Evolutionary conservation across 2,797 vertebrate genomes (phyloP).

Genomic region (Hyperoplus lanceolatus): DNA sequence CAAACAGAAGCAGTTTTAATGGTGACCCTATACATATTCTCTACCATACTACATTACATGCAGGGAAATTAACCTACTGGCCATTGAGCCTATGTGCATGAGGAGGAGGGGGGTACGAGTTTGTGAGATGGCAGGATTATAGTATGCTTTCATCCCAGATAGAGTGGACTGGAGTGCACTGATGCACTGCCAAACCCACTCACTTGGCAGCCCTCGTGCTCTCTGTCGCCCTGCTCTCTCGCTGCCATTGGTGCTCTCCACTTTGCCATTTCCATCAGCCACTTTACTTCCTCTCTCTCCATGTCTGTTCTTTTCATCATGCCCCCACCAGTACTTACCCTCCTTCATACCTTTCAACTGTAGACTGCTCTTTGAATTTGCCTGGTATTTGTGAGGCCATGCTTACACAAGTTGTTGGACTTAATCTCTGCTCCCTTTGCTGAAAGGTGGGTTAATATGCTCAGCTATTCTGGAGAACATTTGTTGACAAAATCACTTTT

Average conservation of each 20-base stretch:
- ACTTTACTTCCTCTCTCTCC: conserved; percentile 57
- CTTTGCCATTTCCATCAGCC: conserved; percentile 58
- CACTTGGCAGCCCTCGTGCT: conserved; percentile 71
- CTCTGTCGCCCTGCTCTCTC: conserved; percentile 51
- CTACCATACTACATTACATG: conserved; percentile 22
- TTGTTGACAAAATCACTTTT: too few relatives aligned
- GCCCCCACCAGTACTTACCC: conserved; percentile 37
- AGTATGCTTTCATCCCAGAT: conserved; percentile 78
- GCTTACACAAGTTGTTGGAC: conserved; percentile 26
- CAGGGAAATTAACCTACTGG: conserved; percentile 31
- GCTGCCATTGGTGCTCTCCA: conserved; percentile 50
- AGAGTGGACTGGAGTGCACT: conserved; percentile 80
- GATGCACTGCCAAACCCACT: conserved; percentile 77
- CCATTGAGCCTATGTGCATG: conserved; percentile 41
- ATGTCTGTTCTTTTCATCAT: conserved; percentile 48
- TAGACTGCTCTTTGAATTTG: conserved; percentile 61
- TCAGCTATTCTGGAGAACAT: too few relatives aligned
- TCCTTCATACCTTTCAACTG: conserved; percentile 30
- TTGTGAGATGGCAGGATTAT: conserved; percentile 63
- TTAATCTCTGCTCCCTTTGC: background rate
- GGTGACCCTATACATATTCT: conserved; percentile 36
- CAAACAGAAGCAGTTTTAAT: conserved; percentile 17
- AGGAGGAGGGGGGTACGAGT: conserved; percentile 40
- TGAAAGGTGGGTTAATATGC: background rate
- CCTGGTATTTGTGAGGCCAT: conserved; percentile 62